A percentile compares a stretch with the other conserved stretches of the same genome.
Evolutionary conservation across 2,888 invertebrate species (phyloP).

Genomic region (Tenthredo scrophulariae): DNA sequence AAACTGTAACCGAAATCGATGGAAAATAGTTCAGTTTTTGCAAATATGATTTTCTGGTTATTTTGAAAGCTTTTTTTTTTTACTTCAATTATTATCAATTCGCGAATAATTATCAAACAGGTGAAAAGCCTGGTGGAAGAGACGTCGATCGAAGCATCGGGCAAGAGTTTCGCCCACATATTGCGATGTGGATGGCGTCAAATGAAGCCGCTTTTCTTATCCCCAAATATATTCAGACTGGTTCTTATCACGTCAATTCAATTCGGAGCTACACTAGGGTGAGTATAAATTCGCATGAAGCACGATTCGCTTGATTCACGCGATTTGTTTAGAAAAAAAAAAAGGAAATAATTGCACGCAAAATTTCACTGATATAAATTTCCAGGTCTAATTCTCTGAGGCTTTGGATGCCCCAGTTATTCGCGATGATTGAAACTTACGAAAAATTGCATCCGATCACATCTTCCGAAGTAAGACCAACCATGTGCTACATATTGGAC

Average conservation of each 20-base stretch:
- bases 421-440: conserved; percentile 83
- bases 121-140: conserved; percentile 77
- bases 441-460: conserved; percentile 69
- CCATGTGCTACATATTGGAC: conserved; percentile 47
- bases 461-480: conserved; percentile 56
- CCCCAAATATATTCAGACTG: conserved; percentile 83
- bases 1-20: neutral
- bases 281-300: conserved; percentile 63
- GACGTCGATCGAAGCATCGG: conserved; percentile 70
- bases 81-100: neutral
- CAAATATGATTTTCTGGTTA: too few relatives aligned
- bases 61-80: too few relatives aligned
- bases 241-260: conserved; percentile 84
- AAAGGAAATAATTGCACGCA: neutral
- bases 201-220: conserved; percentile 84
- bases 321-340: neutral
- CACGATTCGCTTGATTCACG: neutral
- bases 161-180: conserved; percentile 75
- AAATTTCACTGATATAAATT: conserved; percentile 35
- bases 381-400: conserved; percentile 89
- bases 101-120: conserved; percentile 67
- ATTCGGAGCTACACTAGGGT: conserved; percentile 85
- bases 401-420: conserved; percentile 93
- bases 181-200: conserved; percentile 83
- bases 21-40: too few relatives aligned